Conservation (phyloP, 2,888 invertebrate genomes). For the Diogma glabrata region DNA sequence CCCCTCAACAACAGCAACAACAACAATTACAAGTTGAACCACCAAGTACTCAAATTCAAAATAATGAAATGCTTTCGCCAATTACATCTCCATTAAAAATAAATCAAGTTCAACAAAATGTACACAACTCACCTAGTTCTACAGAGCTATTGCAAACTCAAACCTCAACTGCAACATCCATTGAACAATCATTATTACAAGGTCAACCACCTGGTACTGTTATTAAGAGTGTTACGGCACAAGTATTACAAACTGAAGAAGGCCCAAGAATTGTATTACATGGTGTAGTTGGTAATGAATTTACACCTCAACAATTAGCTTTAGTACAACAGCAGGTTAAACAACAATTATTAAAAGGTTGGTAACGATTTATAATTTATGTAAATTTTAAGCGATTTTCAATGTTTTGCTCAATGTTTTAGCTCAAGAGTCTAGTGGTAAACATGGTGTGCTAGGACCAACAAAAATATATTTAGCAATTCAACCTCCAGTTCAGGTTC, state of each 20-base stretch:
- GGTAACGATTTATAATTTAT: neutral
- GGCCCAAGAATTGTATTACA: conserved; percentile 79
- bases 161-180: conserved; percentile 30
- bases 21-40: conserved; percentile 18
- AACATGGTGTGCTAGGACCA: conserved; percentile 73
- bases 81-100: conserved; percentile 1
- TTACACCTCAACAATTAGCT: conserved; percentile 68
- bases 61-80: conserved; percentile 4
- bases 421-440: conserved; percentile 80
- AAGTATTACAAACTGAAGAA: conserved; percentile 73
- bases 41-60: conserved; percentile 6
- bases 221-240: conserved; percentile 77
- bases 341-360: conserved; percentile 76
- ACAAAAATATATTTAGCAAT: conserved; percentile 79
- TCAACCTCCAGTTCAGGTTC: conserved; percentile 47
- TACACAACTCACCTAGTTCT: conserved; percentile 1
- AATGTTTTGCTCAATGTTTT: conserved; percentile 26
- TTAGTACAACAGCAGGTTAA: conserved; percentile 83
- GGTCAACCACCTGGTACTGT: conserved; percentile 78
- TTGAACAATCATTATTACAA: conserved; percentile 60
- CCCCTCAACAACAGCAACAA: conserved; percentile 17
- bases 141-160: conserved; percentile 22
- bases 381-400: neutral
- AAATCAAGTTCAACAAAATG: conserved; percentile 13
- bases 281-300: conserved; percentile 70